A percentile compares a stretch with the other conserved stretches of the same genome.
Evolutionary conservation across 2,113 vertebrate genomes (phyloP).

Genomic region (Anhinga anhinga): DNA sequence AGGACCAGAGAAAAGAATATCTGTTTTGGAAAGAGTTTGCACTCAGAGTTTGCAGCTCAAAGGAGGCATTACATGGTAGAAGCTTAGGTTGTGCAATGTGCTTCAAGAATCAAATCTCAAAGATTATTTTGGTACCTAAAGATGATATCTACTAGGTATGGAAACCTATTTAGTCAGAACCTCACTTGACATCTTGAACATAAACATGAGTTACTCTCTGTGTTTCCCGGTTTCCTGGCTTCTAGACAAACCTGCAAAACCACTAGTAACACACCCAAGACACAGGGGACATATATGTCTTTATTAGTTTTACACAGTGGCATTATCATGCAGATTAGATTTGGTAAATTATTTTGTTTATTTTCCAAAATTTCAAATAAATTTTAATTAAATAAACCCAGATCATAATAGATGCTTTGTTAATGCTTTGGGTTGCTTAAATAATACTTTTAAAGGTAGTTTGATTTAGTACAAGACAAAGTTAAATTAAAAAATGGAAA

Average conservation of each 20-base stretch:
- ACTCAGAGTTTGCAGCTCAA: background rate
- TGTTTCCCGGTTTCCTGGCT: background rate
- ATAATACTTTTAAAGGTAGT: background rate
- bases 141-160: background rate
- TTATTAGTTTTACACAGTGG: background rate
- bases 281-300: background rate
- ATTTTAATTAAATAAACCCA: background rate
- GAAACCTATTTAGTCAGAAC: background rate
- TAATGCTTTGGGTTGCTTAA: background rate
- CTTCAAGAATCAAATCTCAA: background rate
- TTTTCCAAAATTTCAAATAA: background rate
- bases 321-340: background rate
- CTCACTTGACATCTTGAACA: background rate
- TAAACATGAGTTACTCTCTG: background rate
- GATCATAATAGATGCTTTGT: background rate
- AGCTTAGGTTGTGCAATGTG: rapidly evolving
- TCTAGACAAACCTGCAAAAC: background rate
- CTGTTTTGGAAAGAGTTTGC: background rate
- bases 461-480: constrained; percentile 1
- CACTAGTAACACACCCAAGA: background rate
- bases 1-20: background rate
- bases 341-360: background rate
- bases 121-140: background rate
- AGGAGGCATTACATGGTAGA: rapidly evolving
- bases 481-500: background rate